A percentile compares a stretch with the other conserved stretches of the same genome.
phyloP scores from a whole-genome alignment of 2,113 vertebrate genomes.

The Burhinus oedicnemus region DNA sequence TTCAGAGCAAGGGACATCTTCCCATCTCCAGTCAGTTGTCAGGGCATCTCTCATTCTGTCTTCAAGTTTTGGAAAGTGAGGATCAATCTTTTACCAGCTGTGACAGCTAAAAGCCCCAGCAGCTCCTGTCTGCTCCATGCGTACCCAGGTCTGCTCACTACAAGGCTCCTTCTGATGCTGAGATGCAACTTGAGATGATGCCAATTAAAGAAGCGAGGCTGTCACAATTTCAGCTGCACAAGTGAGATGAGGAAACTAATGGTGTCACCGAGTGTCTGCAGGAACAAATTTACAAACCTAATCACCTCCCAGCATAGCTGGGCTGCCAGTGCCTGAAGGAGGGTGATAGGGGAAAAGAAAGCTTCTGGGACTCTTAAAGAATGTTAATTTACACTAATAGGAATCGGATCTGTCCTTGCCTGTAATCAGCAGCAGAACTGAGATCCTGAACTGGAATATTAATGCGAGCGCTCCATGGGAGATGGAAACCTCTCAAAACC shows the following conservation, averaged over 20 bases:
- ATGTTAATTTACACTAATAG: conserved; percentile 30
- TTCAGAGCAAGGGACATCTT: neutral
- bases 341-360: conserved; percentile 27
- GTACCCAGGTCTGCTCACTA: neutral
- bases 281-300: conserved; percentile 59
- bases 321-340: conserved; percentile 27
- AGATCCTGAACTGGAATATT: conserved; percentile 36
- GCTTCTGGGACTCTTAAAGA: conserved; percentile 1
- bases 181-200: neutral
- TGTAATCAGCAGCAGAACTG: conserved; percentile 18
- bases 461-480: conserved; percentile 23
- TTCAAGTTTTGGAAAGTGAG: neutral
- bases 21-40: neutral
- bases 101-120: neutral
- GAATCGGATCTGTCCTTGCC: neutral
- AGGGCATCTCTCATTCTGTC: neutral
- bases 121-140: neutral
- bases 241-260: conserved; percentile 12
- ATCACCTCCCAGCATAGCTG: conserved; percentile 27
- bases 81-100: neutral
- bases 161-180: neutral
- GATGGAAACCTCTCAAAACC: conserved; percentile 24
- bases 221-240: neutral
- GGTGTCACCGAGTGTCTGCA: conserved; percentile 12
- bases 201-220: neutral